These are phyloP conservation scores for Hucho hucho DNA, from an alignment of 2,113 vertebrate species.

Conservation along the genomic window DNA sequence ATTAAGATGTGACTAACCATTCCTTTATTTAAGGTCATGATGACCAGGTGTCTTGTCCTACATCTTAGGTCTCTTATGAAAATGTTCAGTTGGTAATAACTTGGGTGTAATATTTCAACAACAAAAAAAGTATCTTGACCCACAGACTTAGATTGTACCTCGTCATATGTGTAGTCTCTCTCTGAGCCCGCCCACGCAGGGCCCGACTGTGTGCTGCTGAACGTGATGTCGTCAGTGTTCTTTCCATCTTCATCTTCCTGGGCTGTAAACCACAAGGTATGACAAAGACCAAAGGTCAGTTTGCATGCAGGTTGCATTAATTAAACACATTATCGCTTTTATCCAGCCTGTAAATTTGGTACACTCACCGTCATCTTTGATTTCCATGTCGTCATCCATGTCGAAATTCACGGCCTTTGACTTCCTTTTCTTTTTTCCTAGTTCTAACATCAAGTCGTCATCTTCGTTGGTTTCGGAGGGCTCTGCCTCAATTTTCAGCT, in stretches of 20 bases:
- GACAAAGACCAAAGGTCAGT: background rate
- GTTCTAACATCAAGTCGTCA: conserved; percentile 65
- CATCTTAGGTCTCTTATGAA: too few species aligned
- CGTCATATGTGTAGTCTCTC: conserved; percentile 97
- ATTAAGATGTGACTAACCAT: too few species aligned
- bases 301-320: background rate
- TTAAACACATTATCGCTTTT: background rate
- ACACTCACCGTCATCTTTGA: conserved; percentile 2
- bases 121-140: background rate
- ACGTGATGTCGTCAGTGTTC: conserved; percentile 93
- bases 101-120: too few species aligned
- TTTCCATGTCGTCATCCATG: background rate
- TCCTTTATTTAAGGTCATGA: too few species aligned
- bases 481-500: conserved; percentile 80
- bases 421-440: conserved; percentile 7
- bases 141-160: conserved; percentile 72
- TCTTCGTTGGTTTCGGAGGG: background rate
- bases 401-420: background rate
- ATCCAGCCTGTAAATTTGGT: background rate
- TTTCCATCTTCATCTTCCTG: conserved; percentile 92
- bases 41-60: too few species aligned
- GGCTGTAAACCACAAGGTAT: conserved; percentile 62
- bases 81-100: too few species aligned
- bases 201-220: conserved; percentile 88
- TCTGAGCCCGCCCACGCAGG: conserved; percentile 94